These are phyloP conservation scores for Nymphicus hollandicus DNA, from an alignment of 2,113 vertebrate species.

Conservation along the genomic window DNA sequence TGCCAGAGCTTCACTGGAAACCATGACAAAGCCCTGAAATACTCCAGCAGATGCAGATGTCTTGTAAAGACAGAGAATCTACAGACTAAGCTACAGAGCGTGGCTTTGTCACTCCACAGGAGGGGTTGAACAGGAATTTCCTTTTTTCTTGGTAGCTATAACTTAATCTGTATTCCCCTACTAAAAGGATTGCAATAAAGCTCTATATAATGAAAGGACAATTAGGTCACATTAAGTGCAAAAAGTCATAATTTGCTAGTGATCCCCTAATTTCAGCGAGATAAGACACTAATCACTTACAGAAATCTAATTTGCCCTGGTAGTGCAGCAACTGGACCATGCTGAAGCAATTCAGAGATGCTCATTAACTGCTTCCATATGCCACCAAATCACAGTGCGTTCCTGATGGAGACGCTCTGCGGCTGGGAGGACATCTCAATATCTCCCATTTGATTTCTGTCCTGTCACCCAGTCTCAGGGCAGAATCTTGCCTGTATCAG, in stretches of 20 bases:
- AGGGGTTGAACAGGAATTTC: not conserved
- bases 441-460: not conserved
- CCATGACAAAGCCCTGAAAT: not conserved
- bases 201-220: not conserved
- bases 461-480: not conserved
- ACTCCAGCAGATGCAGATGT: not conserved
- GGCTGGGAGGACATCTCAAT: accelerated
- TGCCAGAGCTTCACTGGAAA: not conserved
- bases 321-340: not conserved
- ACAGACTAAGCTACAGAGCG: not conserved
- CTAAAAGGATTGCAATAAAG: not conserved
- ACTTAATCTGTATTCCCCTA: not conserved
- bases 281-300: not conserved
- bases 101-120: not conserved
- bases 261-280: constrained; percentile 11
- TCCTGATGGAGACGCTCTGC: accelerated
- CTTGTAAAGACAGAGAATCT: not conserved
- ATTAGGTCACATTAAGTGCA: not conserved
- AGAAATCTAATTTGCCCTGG: constrained; percentile 35
- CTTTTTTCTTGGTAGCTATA: not conserved
- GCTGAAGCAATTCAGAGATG: not conserved
- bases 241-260: constrained; percentile 40
- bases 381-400: not conserved
- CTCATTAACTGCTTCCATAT: not conserved
- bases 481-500: not conserved